phyloP scores from a whole-genome alignment of 2,888 invertebrate species.

The Rhyacophila evoluta region DNA sequence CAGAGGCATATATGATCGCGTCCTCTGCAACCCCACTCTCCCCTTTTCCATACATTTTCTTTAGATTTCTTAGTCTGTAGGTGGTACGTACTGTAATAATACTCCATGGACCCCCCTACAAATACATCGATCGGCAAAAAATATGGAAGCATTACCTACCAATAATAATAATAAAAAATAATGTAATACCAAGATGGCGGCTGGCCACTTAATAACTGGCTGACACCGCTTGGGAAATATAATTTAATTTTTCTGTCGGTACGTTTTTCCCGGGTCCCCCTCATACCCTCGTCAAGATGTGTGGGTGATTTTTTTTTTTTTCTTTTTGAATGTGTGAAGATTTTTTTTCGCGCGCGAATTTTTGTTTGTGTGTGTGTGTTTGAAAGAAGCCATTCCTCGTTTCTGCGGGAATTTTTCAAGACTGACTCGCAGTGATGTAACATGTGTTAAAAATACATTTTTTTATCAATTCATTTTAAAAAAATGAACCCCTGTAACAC shows the following conservation, averaged over 20 bases:
- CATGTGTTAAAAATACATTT: too few relatives aligned
- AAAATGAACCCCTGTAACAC: too few relatives aligned
- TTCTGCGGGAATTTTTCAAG: slow-evolving; percentile 52
- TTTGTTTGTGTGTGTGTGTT: slow-evolving; percentile 33
- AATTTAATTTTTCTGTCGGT: slow-evolving; percentile 68
- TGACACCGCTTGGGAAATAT: slow-evolving; percentile 72
- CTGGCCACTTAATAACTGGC: slow-evolving; percentile 72
- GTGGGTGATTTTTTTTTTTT: slow-evolving; percentile 36
- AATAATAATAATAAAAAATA: slow-evolving; percentile 54
- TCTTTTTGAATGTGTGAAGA: slow-evolving; percentile 42
- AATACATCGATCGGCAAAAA: slow-evolving; percentile 45
- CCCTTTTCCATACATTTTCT: slow-evolving; percentile 27
- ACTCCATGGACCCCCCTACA: slow-evolving; percentile 27
- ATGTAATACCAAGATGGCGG: slow-evolving; percentile 66
- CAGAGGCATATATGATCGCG: background rate
- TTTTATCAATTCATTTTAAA: too few relatives aligned
- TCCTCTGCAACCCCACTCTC: slow-evolving; percentile 31
- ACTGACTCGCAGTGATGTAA: slow-evolving; percentile 40
- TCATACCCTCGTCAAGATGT: slow-evolving; percentile 34
- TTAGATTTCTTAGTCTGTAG: slow-evolving; percentile 24
- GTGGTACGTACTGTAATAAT: slow-evolving; percentile 19
- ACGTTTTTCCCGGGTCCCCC: slow-evolving; percentile 48
- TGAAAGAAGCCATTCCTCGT: slow-evolving; percentile 50
- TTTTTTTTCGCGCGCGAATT: slow-evolving; percentile 33
- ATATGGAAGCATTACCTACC: slow-evolving; percentile 46